A percentile compares a stretch with the other conserved stretches of the same genome.
phyloP scores from a whole-genome alignment of 2,797 vertebrate genomes.

The Urocyon cinereoargenteus region DNA sequence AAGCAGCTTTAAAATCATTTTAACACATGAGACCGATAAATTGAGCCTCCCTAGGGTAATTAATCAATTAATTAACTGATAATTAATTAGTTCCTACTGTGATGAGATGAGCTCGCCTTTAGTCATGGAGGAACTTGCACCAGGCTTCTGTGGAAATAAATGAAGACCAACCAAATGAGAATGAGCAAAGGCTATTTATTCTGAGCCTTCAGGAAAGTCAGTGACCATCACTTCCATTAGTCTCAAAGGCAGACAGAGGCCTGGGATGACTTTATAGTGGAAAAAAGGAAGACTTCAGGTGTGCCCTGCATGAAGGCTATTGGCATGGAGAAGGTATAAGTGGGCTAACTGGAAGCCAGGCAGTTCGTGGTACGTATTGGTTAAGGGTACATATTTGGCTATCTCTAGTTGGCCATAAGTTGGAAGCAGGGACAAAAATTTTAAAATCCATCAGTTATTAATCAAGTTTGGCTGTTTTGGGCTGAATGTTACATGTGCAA shows the following conservation, averaged over 20 bases:
- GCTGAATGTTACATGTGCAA: not conserved
- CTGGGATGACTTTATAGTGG: not conserved
- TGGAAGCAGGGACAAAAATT: not conserved
- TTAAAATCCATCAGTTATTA: not conserved
- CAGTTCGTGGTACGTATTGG: not conserved
- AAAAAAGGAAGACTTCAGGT: not conserved
- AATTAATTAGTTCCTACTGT: conserved; percentile 41
- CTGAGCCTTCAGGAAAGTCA: not conserved
- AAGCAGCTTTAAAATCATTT: conserved; percentile 28
- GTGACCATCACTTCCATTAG: not conserved
- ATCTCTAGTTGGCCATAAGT: not conserved
- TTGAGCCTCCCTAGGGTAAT: not conserved
- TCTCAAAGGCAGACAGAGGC: not conserved
- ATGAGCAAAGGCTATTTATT: not conserved
- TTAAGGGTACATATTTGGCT: not conserved
- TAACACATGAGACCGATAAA: not conserved
- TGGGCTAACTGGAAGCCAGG: not conserved
- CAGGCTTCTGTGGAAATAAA: not conserved
- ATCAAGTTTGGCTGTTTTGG: not conserved
- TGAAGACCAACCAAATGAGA: not conserved
- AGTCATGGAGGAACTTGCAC: not conserved
- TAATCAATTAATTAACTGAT: conserved; percentile 12
- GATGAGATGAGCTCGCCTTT: not conserved
- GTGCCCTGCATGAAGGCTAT: not conserved
- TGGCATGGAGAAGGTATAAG: not conserved